Base-by-base conservation (phyloP, 2,797 vertebrate species). In the Hippocampus kuda region DNA sequence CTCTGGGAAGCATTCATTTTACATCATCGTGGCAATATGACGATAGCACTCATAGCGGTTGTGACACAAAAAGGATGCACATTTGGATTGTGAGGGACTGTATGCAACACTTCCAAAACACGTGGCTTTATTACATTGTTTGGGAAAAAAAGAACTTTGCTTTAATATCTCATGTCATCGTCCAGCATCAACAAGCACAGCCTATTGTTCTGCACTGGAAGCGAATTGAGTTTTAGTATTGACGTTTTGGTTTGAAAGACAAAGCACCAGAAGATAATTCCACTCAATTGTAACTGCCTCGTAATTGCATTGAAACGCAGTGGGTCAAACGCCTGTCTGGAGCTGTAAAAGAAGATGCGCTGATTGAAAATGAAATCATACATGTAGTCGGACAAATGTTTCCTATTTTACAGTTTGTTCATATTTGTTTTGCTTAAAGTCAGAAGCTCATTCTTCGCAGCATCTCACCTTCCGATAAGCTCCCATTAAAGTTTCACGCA, bases 81-180 rank as follows among this genome's bases (percentile, higher is more conserved):
- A 63, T 63, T 27, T 26, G 24, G 42, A 16, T 66, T 2, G 13
- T 11, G 26, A 53, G 44, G 34, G 7, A 38, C 34, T 38, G 44
- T 11, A 66, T 67, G 61, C 38, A 72, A 70, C 53, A 66, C 59
- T 77, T 86, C 79, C 76, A 80, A 86, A 85, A 83, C 70, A 77
- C n/a, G 77, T 77, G 65, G 75, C 77, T 88, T 86, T 85, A 86
- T 88, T 87, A 72, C 74, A 81, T 67, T 76, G 64, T 75, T 76
- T 77, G 34, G 74, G 68, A 78, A 70, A 68, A 34, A 34, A 34
- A 34, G 41, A 75, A 68, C 67, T 78, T 67, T 24, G 41, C 46
- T 67, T 42, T 54, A 75, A 79, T 34, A 24, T 24, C 9, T 24
- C 22, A n/a, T 24, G 53, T 54, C 22, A 56, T 56, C n/a, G n/a